Evolutionary conservation across 2,888 invertebrate species (phyloP).

Genomic region (Ennomos fuscantarius): DNA sequence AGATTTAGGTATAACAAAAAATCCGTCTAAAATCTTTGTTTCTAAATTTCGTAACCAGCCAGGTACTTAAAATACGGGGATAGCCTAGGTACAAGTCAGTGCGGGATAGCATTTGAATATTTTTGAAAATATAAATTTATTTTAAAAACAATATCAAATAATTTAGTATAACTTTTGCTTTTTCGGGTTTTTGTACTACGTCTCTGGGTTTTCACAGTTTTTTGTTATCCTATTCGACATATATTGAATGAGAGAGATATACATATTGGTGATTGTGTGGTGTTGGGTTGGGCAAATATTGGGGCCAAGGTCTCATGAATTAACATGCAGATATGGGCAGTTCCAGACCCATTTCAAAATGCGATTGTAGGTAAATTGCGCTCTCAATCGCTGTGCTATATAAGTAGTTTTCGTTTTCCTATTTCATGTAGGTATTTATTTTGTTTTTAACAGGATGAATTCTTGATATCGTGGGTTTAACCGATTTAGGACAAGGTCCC

Average conservation of each 20-base stretch:
- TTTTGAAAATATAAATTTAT: no score
- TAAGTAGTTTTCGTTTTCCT: background rate
- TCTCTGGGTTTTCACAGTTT: background rate
- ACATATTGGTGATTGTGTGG: constrained; percentile 26
- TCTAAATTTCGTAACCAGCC: no score
- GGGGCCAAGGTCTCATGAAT: constrained; percentile 21
- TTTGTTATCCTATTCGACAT: background rate
- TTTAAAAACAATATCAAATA: no score
- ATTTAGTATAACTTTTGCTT: no score
- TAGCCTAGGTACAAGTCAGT: no score
- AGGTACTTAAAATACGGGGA: no score
- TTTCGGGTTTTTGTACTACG: no score
- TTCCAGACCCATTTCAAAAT: constrained; percentile 18
- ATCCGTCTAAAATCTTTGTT: no score
- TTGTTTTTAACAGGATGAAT: background rate
- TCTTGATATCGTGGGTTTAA: background rate
- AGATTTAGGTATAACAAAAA: no score
- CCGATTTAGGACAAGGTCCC: constrained; percentile 6
- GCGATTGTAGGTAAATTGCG: constrained; percentile 12
- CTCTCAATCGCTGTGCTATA: background rate
- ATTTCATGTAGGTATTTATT: background rate
- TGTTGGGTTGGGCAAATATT: constrained; percentile 20
- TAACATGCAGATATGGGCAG: constrained; percentile 16
- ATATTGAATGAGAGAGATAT: constrained; percentile 32
- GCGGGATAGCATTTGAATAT: no score